Evolutionary conservation across 2,888 invertebrate species (phyloP).

Genomic region (Spilosoma lubricipeda): DNA sequence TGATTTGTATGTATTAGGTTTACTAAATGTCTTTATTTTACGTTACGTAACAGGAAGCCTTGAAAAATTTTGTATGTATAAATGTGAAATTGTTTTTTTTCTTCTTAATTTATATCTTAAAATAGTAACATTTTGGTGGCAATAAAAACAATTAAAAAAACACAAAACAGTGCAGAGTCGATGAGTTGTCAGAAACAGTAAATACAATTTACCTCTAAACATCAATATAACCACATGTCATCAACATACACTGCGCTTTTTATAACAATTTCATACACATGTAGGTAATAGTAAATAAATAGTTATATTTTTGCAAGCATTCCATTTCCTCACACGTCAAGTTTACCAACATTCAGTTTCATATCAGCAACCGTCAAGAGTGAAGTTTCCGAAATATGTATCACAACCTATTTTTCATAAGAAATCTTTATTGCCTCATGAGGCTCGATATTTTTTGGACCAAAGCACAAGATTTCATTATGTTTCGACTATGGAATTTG

Average conservation of each 20-base stretch:
- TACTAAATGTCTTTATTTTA: neutral
- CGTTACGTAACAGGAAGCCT: neutral
- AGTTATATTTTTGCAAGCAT: slow-evolving; percentile 44
- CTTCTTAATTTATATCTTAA: neutral
- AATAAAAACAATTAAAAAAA: neutral
- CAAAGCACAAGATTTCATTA: slow-evolving; percentile 13
- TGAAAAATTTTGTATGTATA: neutral
- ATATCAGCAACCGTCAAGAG: slow-evolving; percentile 47
- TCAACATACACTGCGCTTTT: slow-evolving; percentile 22
- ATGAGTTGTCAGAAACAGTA: neutral
- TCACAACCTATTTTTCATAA: slow-evolving; percentile 39
- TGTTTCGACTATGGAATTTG: slow-evolving; percentile 28
- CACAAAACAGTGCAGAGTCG: neutral
- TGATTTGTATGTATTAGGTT: neutral
- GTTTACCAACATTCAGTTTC: slow-evolving; percentile 36
- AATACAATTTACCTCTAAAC: neutral
- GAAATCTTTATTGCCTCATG: slow-evolving; percentile 42
- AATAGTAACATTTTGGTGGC: neutral
- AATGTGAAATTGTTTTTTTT: neutral
- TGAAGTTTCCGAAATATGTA: slow-evolving; percentile 32
- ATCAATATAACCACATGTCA: slow-evolving; percentile 26
- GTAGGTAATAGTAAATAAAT: slow-evolving; percentile 33
- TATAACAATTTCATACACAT: slow-evolving; percentile 20
- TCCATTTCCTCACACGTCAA: slow-evolving; percentile 52
- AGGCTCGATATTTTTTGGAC: slow-evolving; percentile 38